Base-by-base conservation (phyloP, 2,113 vertebrate species). In the Aegithalos caudatus region DNA sequence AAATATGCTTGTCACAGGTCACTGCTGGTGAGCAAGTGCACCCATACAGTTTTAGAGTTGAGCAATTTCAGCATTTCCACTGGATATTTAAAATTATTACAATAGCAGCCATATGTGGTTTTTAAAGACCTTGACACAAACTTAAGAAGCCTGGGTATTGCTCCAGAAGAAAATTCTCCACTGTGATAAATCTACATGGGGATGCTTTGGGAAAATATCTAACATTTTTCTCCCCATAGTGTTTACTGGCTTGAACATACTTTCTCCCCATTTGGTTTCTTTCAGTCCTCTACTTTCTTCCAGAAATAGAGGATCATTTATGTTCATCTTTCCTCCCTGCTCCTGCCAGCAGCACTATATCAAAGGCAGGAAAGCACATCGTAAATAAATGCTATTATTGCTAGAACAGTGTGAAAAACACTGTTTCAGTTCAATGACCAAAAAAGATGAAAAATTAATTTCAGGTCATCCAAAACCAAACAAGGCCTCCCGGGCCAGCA, bases 361-460 rank as follows among this genome's bases (percentile, higher is more conserved):
- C 74, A 96, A 86, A 88, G 54, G 47, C 62, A 94, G 47, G 44
- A 96, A 92, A 88, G 40, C 25, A 91, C n/a, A 83, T 44, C 3
- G 0, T 79, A 91, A 93, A 93, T 57, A 88, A 95, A 67, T 25
- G 42, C 51, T 73, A 35, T 80, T 90, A 73, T 81, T 93, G 79
- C 57, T 45, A 61, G 56, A 86, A 60, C 53, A 57, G 45, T 18
- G n/a, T 6, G 2, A 83, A 93, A 91, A 85, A 64, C 14, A 84
- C 27, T 65, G 44, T 48, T 94, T 78, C 80, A 67, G 27, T 86
- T 93, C 88, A 88, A 40, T 27, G 40, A 92, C 64, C 50, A 86
- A 88, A 93, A 84, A 66, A 60, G 44, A 88, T 69, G 53, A 95
- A 94, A 90, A 71, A 94, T 88, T 58, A 81, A 94, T 94, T 91